Base-by-base conservation (phyloP, 2,797 vertebrate genomes). In the Lagocephalus sceleratus region DNA sequence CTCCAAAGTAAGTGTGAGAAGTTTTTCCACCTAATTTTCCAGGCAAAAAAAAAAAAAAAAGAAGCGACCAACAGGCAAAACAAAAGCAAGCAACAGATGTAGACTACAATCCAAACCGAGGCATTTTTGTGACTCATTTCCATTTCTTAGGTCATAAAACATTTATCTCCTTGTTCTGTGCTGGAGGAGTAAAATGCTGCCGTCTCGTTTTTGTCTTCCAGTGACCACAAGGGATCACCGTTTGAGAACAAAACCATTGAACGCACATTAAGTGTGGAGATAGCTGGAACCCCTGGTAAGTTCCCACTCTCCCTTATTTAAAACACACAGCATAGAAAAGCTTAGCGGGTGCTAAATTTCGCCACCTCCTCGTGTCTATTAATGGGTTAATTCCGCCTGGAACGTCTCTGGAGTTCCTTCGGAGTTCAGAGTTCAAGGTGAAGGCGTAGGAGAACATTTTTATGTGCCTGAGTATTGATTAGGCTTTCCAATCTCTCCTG, bases 191-290 rank as follows among this genome's bases (percentile, higher is more conserved):
- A 69, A 77, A 69, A 60, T 5, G 10, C 44, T 57, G 57, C 49
- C 5, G 15, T 39, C 6, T 26, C 59, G 8, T 47, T 80, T 83
- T 90, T 97, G 92, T 97, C 91, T 98, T 98, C 81, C 94, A 99
- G 97, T 96, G 95, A 97, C 93, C 93, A 93, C 94, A 99, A 97
- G 92, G 94, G 95, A 97, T 98, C 96, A 94, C 94, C 95, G 93
- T 98, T 97, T 98, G 97, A 98, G 93, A 98, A 94, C 94, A 99
- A 99, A 96, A 95, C 94, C 94, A 98, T 94, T 96, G 96, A 98
- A 93, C 92, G 94, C 93, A 95, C 94, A 92, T 92, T 99, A 94
- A 98, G 93, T 93, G 96, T 98, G 93, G 96, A 98, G 93, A 95
- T 99, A 92, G 95, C 95, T 94, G 97, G 97, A 95, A 99, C 96